Percentiles rank a stretch among this genome's conserved stretches.
phyloP scores from a whole-genome alignment of 35 echinoderm and acorn worm genomes.

The Holothuria glaberrima region DNA sequence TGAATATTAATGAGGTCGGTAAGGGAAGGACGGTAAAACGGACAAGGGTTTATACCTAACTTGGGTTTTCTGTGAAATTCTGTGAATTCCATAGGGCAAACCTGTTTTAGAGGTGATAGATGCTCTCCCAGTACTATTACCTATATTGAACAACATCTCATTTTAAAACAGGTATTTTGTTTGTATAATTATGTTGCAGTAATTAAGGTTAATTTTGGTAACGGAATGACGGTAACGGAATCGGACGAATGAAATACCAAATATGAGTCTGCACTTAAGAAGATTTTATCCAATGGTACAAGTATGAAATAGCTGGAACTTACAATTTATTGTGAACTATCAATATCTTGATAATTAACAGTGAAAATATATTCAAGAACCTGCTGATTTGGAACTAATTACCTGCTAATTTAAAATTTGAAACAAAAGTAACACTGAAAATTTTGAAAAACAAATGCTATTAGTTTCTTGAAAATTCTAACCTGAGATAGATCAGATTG shows the following conservation, averaged over 20 bases:
- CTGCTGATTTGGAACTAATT: slow-evolving; percentile 1
- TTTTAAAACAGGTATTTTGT: slow-evolving; percentile 16
- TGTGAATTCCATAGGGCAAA: slow-evolving; percentile 18
- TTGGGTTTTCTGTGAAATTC: slow-evolving; percentile 6
- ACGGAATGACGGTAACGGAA: slow-evolving; percentile 7
- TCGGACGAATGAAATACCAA: background rate
- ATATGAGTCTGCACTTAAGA: background rate
- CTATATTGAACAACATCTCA: slow-evolving; percentile 8
- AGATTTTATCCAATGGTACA: background rate
- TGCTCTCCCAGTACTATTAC: background rate
- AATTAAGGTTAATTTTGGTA: slow-evolving; percentile 26
- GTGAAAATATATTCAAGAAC: background rate
- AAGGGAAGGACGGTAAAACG: background rate
- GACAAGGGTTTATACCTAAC: slow-evolving; percentile 19
- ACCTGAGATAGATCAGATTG: background rate
- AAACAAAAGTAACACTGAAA: background rate
- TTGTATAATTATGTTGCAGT: background rate
- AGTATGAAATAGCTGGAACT: background rate
- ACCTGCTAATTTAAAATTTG: background rate
- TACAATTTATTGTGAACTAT: background rate
- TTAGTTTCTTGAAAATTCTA: background rate
- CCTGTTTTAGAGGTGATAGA: background rate
- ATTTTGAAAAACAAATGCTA: background rate
- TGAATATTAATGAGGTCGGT: slow-evolving; percentile 15
- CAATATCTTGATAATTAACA: background rate